Conservation (phyloP, 2,113 vertebrate genomes). For the Coptodon rendalli region DNA sequence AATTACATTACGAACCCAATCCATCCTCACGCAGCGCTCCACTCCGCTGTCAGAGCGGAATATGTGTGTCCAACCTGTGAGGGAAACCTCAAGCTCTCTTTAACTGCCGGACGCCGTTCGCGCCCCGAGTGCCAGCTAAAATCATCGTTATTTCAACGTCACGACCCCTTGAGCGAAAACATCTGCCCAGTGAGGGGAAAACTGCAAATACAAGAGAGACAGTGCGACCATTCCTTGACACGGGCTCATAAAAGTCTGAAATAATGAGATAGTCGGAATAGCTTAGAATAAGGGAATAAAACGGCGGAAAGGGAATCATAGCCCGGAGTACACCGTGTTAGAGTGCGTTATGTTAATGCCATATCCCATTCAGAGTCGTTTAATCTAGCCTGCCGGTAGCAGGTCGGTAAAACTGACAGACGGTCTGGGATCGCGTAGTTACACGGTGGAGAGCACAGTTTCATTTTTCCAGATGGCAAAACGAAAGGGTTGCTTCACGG, state of each 20-base stretch:
- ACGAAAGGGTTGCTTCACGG: slow-evolving; percentile 38
- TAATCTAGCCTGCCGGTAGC: slow-evolving; percentile 18
- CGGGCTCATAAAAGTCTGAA: neutral
- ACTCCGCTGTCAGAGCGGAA: neutral
- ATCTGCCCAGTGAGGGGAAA: neutral
- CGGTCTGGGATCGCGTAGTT: slow-evolving; percentile 44
- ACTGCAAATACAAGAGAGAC: neutral
- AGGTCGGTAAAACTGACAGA: slow-evolving; percentile 51
- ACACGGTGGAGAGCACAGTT: slow-evolving; percentile 44
- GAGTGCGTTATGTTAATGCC: slow-evolving; percentile 13
- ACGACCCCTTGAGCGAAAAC: slow-evolving; percentile 4
- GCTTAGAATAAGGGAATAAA: neutral
- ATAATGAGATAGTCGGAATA: neutral
- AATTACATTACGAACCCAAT: neutral
- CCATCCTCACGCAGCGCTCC: slow-evolving; percentile 2
- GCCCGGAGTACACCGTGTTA: neutral
- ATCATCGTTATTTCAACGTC: neutral
- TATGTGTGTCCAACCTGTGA: neutral
- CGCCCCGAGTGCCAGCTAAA: neutral
- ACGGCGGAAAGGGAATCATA: neutral
- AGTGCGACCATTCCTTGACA: neutral
- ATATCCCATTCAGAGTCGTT: slow-evolving; percentile 4
- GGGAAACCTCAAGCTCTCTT: neutral
- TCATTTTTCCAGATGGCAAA: slow-evolving; percentile 50
- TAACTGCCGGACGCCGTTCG: neutral